Evolutionary conservation across 2,888 invertebrate species (phyloP).

Genomic region (Archips crataeganus): DNA sequence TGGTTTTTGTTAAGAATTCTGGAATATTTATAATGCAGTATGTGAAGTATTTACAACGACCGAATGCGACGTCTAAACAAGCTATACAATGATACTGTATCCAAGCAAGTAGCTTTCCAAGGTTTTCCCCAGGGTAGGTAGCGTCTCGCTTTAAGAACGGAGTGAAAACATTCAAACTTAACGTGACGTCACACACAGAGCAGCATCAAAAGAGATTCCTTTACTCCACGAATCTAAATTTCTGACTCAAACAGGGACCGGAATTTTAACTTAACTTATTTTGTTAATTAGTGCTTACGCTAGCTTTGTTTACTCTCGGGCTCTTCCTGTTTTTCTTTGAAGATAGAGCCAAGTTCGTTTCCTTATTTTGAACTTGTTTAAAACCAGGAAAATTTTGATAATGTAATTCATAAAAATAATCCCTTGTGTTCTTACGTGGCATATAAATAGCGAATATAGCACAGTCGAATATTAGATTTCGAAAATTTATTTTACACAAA

Average conservation of each 20-base stretch:
- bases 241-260: slow-evolving; percentile 24
- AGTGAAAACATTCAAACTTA: slow-evolving; percentile 12
- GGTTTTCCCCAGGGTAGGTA: slow-evolving; percentile 25
- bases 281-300: slow-evolving; percentile 30
- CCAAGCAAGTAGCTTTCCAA: slow-evolving; percentile 8
- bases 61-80: background rate
- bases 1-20: background rate
- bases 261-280: slow-evolving; percentile 29
- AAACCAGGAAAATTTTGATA: background rate
- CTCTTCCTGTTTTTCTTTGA: slow-evolving; percentile 25
- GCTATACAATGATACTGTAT: background rate
- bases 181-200: slow-evolving; percentile 8
- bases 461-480: too few relatives aligned
- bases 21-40: too few relatives aligned
- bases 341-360: slow-evolving; percentile 24
- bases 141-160: slow-evolving; percentile 9
- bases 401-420: background rate
- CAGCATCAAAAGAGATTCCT: slow-evolving; percentile 11
- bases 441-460: background rate
- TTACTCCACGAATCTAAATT: slow-evolving; percentile 24
- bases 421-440: background rate
- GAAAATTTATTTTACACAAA: too few relatives aligned
- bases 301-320: slow-evolving; percentile 24
- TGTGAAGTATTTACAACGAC: too few relatives aligned
- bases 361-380: slow-evolving; percentile 1